phyloP scores from a whole-genome alignment of 23 tunicate species.

The Oikopleura albicans region DNA sequence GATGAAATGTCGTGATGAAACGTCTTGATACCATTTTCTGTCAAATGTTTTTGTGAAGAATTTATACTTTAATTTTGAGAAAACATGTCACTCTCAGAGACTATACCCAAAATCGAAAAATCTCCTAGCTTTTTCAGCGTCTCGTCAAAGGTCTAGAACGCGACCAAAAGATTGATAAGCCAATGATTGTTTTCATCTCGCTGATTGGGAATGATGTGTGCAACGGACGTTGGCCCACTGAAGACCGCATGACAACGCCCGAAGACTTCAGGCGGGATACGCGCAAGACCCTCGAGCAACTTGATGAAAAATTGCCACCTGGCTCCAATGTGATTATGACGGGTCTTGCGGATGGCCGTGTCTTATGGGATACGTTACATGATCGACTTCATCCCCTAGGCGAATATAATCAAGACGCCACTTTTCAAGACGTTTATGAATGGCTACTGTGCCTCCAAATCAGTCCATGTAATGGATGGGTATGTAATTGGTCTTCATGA shows the following conservation, averaged over 20 bases:
- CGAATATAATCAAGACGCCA: slow-evolving; percentile 35
- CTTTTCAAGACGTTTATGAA: slow-evolving; percentile 43
- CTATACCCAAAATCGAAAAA: no score
- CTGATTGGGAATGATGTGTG: slow-evolving; percentile 9
- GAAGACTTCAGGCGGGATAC: neutral
- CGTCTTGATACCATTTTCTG: no score
- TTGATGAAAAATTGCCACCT: neutral
- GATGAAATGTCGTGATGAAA: no score
- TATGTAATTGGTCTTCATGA: neutral
- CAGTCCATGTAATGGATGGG: neutral
- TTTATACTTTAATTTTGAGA: no score
- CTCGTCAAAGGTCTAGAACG: neutral
- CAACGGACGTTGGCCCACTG: neutral
- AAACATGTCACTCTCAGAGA: no score
- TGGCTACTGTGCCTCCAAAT: slow-evolving; percentile 47
- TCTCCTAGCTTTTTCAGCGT: no score
- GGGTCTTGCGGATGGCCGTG: neutral
- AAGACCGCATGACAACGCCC: neutral
- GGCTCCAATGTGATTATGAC: neutral
- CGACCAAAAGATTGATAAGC: neutral
- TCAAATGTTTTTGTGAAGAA: no score
- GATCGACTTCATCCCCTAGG: slow-evolving; percentile 56
- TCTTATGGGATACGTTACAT: neutral
- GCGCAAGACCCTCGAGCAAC: neutral
- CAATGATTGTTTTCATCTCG: neutral